These are phyloP conservation scores for Coilia nasus DNA, from an alignment of 2,797 vertebrate species.

Conservation along the genomic window DNA sequence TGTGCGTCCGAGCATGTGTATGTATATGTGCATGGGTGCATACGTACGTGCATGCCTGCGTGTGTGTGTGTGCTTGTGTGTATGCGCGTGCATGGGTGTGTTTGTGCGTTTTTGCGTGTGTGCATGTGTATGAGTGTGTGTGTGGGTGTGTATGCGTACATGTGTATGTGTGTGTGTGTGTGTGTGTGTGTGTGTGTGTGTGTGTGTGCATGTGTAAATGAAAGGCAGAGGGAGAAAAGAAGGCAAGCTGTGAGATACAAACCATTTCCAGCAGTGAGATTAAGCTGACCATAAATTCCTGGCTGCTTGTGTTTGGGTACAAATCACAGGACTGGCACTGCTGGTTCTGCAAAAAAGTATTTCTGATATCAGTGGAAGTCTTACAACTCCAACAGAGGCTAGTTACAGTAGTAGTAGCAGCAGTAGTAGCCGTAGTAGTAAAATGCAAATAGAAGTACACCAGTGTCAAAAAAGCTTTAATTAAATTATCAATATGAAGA, in stretches of 20 bases:
- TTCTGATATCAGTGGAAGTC: not conserved
- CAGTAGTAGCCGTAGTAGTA: no score
- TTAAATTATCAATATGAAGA: not conserved
- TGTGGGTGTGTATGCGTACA: no score
- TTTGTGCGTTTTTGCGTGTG: no score
- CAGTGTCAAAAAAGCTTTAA: not conserved
- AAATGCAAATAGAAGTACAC: not conserved
- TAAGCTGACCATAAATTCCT: not conserved
- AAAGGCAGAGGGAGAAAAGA: not conserved
- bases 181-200: no score
- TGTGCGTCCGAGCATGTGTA: no score
- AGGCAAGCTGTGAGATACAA: not conserved
- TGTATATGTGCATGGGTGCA: no score
- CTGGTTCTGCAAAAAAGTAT: not conserved
- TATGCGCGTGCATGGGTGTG: no score
- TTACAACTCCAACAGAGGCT: not conserved
- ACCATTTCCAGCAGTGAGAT: not conserved
- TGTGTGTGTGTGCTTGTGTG: no score
- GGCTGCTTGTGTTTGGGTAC: not conserved
- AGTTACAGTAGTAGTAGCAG: no score
- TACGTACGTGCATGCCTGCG: not conserved
- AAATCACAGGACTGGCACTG: not conserved
- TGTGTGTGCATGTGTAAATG: not conserved
- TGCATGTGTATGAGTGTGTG: no score
- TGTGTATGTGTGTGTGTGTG: no score